phyloP scores from a whole-genome alignment of 2,888 invertebrate species.

The Apantesis nais region DNA sequence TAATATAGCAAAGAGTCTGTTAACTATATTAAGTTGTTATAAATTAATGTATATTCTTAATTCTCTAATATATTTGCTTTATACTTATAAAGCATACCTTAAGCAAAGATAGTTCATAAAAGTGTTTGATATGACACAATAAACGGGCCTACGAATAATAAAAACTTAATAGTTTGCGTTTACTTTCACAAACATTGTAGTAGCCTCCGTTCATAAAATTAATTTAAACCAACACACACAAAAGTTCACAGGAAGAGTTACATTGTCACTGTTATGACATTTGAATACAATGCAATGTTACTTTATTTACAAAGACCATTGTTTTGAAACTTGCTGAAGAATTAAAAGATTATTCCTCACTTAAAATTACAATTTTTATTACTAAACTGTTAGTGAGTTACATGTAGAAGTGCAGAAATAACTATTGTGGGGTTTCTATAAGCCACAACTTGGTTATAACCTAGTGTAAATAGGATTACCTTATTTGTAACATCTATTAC shows the following conservation, averaged over 20 bases:
- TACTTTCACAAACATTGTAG: neutral
- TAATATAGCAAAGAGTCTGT: neutral
- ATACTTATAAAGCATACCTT: too few species aligned
- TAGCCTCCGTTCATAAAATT: neutral
- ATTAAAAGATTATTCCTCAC: constrained; percentile 6
- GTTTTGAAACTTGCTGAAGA: constrained; percentile 21
- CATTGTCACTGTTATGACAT: constrained; percentile 24
- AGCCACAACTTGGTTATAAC: constrained; percentile 55
- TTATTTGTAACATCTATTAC: constrained; percentile 30
- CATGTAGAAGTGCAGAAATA: constrained; percentile 30
- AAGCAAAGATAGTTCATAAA: neutral
- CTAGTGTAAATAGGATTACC: constrained; percentile 57
- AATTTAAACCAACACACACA: constrained; percentile 13
- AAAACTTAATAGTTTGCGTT: neutral
- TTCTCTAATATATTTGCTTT: neutral
- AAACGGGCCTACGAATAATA: neutral
- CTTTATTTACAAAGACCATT: constrained; percentile 36
- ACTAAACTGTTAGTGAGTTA: constrained; percentile 6
- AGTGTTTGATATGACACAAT: neutral
- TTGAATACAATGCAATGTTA: constrained; percentile 37
- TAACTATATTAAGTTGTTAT: neutral
- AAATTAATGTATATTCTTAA: neutral
- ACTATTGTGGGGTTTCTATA: constrained; percentile 58
- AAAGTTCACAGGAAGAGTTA: constrained; percentile 18
- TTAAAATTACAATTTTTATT: constrained; percentile 13